Percentiles rank a stretch among this genome's conserved stretches.
Conservation (phyloP, 2,113 vertebrate genomes). For the Dendropsophus ebraccatus region DNA sequence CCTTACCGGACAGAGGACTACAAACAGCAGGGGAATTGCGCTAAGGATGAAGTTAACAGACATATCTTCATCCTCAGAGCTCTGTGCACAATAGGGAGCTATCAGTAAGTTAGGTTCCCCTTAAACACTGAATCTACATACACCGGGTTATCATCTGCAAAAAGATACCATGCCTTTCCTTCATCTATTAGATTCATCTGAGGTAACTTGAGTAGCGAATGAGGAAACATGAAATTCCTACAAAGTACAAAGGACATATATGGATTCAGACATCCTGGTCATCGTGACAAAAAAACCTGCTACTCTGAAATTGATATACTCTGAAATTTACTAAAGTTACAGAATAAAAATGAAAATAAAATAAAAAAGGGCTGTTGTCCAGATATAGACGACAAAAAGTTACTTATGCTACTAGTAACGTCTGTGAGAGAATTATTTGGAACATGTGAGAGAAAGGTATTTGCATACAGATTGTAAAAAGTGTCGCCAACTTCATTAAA, state of each 20-base stretch:
- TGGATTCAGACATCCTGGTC: background rate
- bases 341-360: background rate
- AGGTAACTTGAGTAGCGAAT: background rate
- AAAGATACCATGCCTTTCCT: background rate
- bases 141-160: background rate
- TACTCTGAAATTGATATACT: background rate
- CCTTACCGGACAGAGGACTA: no score
- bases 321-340: background rate
- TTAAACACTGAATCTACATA: background rate
- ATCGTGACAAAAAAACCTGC: background rate
- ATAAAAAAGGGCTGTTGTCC: background rate
- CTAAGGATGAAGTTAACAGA: no score
- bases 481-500: conserved; percentile 16
- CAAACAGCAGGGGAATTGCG: no score
- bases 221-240: background rate
- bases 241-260: background rate
- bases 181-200: background rate
- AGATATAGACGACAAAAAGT: background rate
- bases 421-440: background rate
- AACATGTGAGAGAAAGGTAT: background rate
- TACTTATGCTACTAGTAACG: background rate
- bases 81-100: no score
- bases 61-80: no score
- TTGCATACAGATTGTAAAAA: background rate
- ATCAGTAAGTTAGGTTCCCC: no score